Evolutionary conservation across 2,113 vertebrate genomes (phyloP), one percentile per base, ranked within the genome.

Genomic region (Heterochromis multidens): DNA sequence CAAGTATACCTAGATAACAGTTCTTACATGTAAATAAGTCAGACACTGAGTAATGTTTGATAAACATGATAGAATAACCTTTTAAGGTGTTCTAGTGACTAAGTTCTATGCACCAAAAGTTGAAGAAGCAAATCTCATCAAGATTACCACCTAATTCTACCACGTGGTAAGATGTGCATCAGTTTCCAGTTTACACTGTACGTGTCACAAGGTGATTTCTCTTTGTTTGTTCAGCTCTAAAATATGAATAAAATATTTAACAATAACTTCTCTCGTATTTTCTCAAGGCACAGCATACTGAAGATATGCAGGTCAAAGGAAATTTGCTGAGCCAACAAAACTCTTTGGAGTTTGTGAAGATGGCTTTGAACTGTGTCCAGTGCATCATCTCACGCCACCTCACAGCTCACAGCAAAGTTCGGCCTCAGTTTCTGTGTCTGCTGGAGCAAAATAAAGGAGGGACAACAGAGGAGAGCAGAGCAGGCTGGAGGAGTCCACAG

Each of bases 221-320:
- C 5, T 33, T 9, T 29, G n/a, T 82, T 83, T 54, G 57, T 78
- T 62, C 77, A 65, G 82, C 62, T 89, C 62, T 90, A 27, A 81
- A 79, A 86, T 40, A 33, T 62, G 57, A 84, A 78, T 84, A 63
- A 87, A 84, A 70, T 62, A 74, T 40, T 70, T 79, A 21, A 80
- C 25, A 31, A 49, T 29, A 60, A 79, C n/a, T 62, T 40, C 17
- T 37, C 0, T 25, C 59, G 12, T 61, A 74, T 77, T 77, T 85
- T 33, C 23, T 78, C 57, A 93, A 95, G 92, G 91, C 94, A 93
- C 88, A 78, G 88, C 79, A 82, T 90, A 88, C 52, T 81, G 31
- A 88, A 88, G 61, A 84, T 89, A 82, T 80, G 91, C 83, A 76
- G 59, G 89, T 87, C 67, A 85, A 40, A 79, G 62, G 49, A 84